Base-by-base conservation (phyloP, 2,888 invertebrate genomes). In the Cataglyphis albicans region DNA sequence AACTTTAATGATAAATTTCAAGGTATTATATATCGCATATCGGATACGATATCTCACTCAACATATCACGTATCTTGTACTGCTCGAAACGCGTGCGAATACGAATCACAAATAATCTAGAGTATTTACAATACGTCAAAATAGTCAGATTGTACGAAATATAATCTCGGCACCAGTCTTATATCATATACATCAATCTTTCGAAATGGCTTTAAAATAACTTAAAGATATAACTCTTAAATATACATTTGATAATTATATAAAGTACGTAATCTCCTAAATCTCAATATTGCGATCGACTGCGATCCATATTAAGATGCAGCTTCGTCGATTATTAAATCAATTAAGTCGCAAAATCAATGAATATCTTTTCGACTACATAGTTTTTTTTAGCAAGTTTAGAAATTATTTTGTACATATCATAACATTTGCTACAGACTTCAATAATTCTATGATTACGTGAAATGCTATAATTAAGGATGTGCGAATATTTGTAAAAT, bases 111-210 rank as follows among this genome's bases (percentile, higher is more conserved):
- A 35, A 0, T 59, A 35, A 44, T 59, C 44, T 72, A 59, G 15
- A 78, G 9, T 48, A 80, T 78, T 78, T 78, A 35, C 57, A 78
- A 70, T 12, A 59, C n/a, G 29, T 12, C 44, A 70, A 52, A 52
- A n/a, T 59, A 57, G 9, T 44, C 52, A 52, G 41, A 78, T 67
- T 35, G 18, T 12, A 38, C 12, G 29, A 21, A 70, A 35, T 78
- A 35, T 44, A 80, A 70, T 78, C 78, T 59, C 59, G 15, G 18
- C 18, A 38, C 35, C 70, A 70, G 21, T 78, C 70, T 55, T 67
- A 10, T 21, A 67, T 21, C 55, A 67, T 1, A 41, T 29, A 29
- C 29, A 29, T 57, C 25, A 4, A 67, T 1, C 7, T 52, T n/a
- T 52, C 21, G 38, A 18, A 10, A 35, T 32, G 32, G 15, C 3